Base-by-base conservation (phyloP, 1,140 invertebrate genomes). In the Neodiprion pinetum region DNA sequence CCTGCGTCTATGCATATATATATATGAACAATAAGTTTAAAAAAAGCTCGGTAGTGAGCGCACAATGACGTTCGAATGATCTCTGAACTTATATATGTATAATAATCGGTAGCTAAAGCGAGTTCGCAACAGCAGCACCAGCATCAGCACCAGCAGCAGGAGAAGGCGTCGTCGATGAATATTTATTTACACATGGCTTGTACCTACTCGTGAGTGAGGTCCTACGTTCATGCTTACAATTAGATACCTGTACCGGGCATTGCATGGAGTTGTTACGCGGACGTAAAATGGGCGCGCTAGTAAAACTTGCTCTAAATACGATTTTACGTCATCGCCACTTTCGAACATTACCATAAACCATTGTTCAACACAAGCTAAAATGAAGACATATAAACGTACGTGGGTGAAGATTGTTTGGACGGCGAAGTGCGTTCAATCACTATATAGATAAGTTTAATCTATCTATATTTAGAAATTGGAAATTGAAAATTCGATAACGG, bases 291-390 rank as follows among this genome's bases (percentile, higher is more conserved):
- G 5, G 28, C 1, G 28, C 28, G 28, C 28, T 1, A 40, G 28
- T 40, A 61, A 61, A 12, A 17, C 53, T 12, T 17, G 53, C 53
- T 61, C n/a, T 12, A 61, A 12, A 17, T 8, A 61, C 53, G 53
- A 14, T 14, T 61, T 84, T 83, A 80, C 80, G 77, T 76, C 78
- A 80, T 79, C 77, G 78, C 82, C 78, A 81, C 82, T 84, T 84
- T 83, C 81, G 77, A 82, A 75, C 76, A 80, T 80, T 80, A 78
- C 78, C 77, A 80, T 84, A 80, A 76, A 77, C 75, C 74, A 85
- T 85, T 84, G 83, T 85, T 79, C 80, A 76, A 73, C 73, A 73
- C 76, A 73, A 72, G 74, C 73, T 79, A 80, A 40, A 40, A 40
- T 2, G 28, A 40, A 40, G 28, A 5, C 28, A 40, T 28, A 9